Evolutionary conservation across 2,113 vertebrate species (phyloP).

Genomic region (Potamarius usumacintae): DNA sequence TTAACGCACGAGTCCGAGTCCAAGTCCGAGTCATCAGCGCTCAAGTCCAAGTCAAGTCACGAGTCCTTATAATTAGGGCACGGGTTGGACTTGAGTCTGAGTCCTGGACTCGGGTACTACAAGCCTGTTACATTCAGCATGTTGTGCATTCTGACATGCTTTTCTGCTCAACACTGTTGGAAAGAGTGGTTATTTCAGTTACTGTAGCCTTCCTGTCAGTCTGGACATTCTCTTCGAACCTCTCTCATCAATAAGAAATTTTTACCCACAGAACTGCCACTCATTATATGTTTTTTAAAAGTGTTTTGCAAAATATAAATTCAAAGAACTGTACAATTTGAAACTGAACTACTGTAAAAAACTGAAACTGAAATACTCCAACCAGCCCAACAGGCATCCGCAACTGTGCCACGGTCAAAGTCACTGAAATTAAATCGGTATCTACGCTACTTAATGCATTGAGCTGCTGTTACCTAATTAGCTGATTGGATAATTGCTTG

Average conservation of each 20-base stretch:
- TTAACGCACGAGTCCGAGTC: no score
- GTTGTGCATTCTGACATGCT: background rate
- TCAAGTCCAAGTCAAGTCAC: no score
- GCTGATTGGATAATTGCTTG: background rate
- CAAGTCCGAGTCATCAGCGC: no score
- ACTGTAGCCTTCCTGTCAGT: background rate
- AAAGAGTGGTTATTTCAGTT: background rate
- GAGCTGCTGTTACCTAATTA: background rate
- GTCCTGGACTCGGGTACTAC: no score
- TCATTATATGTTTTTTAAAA: background rate
- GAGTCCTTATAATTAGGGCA: no score
- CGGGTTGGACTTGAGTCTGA: no score
- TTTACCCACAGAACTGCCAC: background rate
- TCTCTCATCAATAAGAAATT: background rate
- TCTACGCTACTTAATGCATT: background rate
- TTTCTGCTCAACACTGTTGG: background rate
- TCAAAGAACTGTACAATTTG: background rate
- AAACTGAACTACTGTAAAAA: background rate
- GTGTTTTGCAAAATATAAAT: background rate
- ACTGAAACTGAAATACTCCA: background rate
- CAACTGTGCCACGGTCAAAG: background rate
- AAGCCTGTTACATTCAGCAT: background rate
- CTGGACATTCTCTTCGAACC: background rate
- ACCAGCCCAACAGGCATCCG: background rate
- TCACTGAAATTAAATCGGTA: background rate